Conservation (phyloP, 2,797 vertebrate species). For the Mionectes olivaceus region DNA sequence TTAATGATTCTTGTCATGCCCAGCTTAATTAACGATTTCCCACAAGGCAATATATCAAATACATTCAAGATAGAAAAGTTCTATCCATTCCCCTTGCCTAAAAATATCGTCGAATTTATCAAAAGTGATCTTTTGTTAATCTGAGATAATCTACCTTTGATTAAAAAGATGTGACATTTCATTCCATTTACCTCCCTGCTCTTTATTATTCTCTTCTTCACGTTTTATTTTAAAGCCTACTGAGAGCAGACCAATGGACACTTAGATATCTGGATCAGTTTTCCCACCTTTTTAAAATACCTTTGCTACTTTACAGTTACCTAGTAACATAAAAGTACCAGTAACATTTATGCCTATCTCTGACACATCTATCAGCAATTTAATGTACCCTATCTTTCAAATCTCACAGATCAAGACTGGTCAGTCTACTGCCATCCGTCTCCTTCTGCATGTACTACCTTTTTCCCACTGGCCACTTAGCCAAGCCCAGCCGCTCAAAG, state of each 20-base stretch:
- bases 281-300: background rate
- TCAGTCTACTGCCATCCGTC: background rate
- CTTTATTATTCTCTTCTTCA: background rate
- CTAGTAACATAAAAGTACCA: background rate
- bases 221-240: background rate
- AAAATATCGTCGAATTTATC: constrained; percentile 53
- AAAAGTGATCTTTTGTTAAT: constrained; percentile 50
- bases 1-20: constrained; percentile 20
- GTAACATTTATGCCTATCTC: background rate
- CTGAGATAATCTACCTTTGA: constrained; percentile 45
- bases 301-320: background rate
- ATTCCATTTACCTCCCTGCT: constrained; percentile 3
- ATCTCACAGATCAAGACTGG: background rate
- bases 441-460: background rate
- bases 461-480: background rate
- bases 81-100: constrained; percentile 15
- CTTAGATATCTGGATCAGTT: background rate
- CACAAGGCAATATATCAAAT: constrained; percentile 53
- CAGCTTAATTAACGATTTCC: constrained; percentile 46
- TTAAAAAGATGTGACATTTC: constrained; percentile 49
- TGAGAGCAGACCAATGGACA: background rate
- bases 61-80: constrained; percentile 10
- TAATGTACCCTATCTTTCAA: background rate
- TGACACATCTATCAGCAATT: background rate
- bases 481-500: background rate